Evolutionary conservation across 2,888 invertebrate species (phyloP).

Genomic region (Mesorhabditis sp.): DNA sequence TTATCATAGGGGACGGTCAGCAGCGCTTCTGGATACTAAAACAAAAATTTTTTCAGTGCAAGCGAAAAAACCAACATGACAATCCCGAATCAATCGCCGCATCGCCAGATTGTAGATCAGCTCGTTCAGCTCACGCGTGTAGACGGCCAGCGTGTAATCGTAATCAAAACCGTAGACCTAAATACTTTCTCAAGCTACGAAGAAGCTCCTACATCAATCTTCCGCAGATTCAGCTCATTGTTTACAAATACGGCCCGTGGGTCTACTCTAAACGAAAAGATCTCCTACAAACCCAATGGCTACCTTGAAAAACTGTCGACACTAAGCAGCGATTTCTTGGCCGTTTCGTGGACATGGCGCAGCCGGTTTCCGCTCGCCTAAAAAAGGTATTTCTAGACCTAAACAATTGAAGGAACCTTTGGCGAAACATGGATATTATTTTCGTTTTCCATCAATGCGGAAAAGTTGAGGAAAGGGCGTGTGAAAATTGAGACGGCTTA

Average conservation of each 20-base stretch:
- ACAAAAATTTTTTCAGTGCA: background rate
- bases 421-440: too few species aligned
- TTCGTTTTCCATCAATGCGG: too few species aligned
- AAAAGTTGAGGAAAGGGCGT: too few species aligned
- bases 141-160: constrained; percentile 93
- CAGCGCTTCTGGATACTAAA: constrained; percentile 80
- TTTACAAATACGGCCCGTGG: constrained; percentile 87
- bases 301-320: too few species aligned
- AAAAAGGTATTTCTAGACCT: too few species aligned
- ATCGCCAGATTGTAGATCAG: constrained; percentile 85
- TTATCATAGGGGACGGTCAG: constrained; percentile 78
- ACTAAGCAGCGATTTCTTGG: too few species aligned
- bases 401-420: too few species aligned
- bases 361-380: too few species aligned
- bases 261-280: constrained; percentile 20
- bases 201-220: constrained; percentile 71
- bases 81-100: constrained; percentile 78
- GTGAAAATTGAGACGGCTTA: too few species aligned
- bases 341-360: too few species aligned
- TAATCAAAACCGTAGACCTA: constrained; percentile 87
- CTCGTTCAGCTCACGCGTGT: constrained; percentile 81
- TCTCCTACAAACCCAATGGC: too few species aligned
- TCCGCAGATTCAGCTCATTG: constrained; percentile 84
- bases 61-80: constrained; percentile 69
- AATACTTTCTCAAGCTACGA: constrained; percentile 58